Evolutionary conservation across 2,797 vertebrate genomes (phyloP), one percentile per base, ranked within the genome.

Genomic region (Dermochelys coriacea): DNA sequence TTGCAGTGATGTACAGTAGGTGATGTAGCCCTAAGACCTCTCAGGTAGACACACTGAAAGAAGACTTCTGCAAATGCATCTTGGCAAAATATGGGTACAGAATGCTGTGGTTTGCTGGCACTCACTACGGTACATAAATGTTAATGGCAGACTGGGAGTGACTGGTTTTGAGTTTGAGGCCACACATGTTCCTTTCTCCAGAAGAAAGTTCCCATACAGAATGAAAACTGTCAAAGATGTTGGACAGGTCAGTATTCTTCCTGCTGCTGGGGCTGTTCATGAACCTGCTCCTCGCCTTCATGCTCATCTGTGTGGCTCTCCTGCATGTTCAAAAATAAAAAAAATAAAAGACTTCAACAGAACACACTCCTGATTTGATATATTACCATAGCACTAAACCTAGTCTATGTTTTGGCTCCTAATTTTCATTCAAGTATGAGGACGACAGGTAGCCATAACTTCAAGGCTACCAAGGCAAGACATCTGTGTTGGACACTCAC

Each of bases 221-320:
- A 98, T 91, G 98, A 98, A 98, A 98, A 97, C 97, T 96, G 98
- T 98, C 98, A 97, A 96, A 97, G 98, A 92, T 85, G 98, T 97
- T 50, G 93, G 96, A 15, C 80, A 97, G 97, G 97, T 99, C 99
- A 99, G 98, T 99, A 99, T 98, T 99, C 99, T 95, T 99, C 99
- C 96, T 99, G 99, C 96, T 98, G 99, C 88, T 98, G 98, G 93
- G 98, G 98, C 87, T 99, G 99, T 95, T 98, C 98, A 25, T 99
- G 98, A 94, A 98, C 98, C 77, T 98, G 98, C 82, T 99, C 99
- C 27, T 99, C 99, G 4, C 98, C 99, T 96, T 99, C 99, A 19
- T 98, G 98, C 91, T 99, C 98, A 68, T 99, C 99, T 50, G 98
- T 99, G 91, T 98, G 99, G 97, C 98, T 98, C 94, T 99, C 99